phyloP scores from a whole-genome alignment of 2,113 vertebrate genomes.

The Periophthalmus modestus region DNA sequence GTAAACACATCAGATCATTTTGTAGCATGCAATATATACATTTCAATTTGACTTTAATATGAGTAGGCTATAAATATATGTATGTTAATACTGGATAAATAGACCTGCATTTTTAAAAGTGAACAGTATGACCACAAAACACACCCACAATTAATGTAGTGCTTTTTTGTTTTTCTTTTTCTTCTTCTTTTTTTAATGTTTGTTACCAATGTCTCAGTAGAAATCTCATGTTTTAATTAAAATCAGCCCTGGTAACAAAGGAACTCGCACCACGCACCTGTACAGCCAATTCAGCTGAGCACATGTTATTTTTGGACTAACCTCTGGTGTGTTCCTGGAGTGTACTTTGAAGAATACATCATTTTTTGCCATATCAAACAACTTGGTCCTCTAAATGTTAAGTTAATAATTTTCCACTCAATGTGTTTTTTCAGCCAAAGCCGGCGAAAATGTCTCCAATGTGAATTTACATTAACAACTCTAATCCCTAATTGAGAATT shows the following conservation, averaged over 20 bases:
- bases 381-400: constrained; percentile 17
- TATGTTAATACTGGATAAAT: neutral
- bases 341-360: constrained; percentile 32
- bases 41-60: neutral
- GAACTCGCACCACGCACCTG: constrained; percentile 20
- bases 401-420: constrained; percentile 43
- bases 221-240: too few species aligned
- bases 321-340: neutral
- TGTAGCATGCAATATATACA: neutral
- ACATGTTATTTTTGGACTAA: constrained; percentile 18
- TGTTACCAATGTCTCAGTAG: too few species aligned
- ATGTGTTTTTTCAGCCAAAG: constrained; percentile 45
- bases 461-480: constrained; percentile 63
- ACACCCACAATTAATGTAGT: too few species aligned
- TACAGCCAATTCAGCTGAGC: constrained; percentile 6
- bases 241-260: neutral
- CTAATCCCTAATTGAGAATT: constrained; percentile 62
- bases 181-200: too few species aligned
- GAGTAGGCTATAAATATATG: neutral
- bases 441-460: constrained; percentile 40
- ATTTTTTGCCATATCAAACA: constrained; percentile 46
- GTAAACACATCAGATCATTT: neutral
- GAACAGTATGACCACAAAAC: too few species aligned
- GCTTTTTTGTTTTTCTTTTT: too few species aligned
- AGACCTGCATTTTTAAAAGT: neutral